Evolutionary conservation across 2,797 vertebrate species (phyloP), one percentile per base, ranked within the genome.

Genomic region (Alosa sapidissima): DNA sequence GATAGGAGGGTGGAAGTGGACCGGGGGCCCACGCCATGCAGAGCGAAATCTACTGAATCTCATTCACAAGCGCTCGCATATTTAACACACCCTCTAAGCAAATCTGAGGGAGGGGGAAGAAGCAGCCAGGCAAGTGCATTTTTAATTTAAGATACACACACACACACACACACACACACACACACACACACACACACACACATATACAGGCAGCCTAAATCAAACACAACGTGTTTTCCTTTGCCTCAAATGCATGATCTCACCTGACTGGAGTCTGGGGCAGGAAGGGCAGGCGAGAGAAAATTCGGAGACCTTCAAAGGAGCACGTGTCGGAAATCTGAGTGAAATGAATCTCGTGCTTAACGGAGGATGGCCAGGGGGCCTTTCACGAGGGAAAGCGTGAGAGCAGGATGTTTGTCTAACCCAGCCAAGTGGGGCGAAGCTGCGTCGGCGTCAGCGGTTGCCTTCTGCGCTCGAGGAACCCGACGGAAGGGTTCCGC

Each of bases 371-470:
- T 19, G 72, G 16, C 41, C 41, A 5, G 72, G 72, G 72, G 58
- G 21, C n/a, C 33, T 47, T 47, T 78, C 36, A 21, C 0, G 36
- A 21, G 72, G 36, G 36, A 47, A 47, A 47, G 41, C 16, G 36
- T 78, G 72, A 83, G 85, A 82, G 84, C 7, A 83, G 72, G 11
- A 24, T 49, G 82, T 91, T 88, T 88, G 86, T 87, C 83, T 89
- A 89, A 89, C 89, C 91, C 90, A 90, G 85, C 84, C 91, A 89
- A 85, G 89, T 85, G 75, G 85, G 88, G 89, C 14, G 28, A 78
- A 78, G 72, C 68, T 87, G 81, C 90, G 36, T 75, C 85, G 84
- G 90, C 91, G 87, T 87, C 86, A 89, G 87, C 90, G 90, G 87
- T 85, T 90, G 89, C 88, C 51, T 89, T 91, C 87, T 81, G 85